These are phyloP conservation scores for Scartelaos histophorus DNA, from an alignment of 2,113 vertebrate genomes.

Conservation along the genomic window DNA sequence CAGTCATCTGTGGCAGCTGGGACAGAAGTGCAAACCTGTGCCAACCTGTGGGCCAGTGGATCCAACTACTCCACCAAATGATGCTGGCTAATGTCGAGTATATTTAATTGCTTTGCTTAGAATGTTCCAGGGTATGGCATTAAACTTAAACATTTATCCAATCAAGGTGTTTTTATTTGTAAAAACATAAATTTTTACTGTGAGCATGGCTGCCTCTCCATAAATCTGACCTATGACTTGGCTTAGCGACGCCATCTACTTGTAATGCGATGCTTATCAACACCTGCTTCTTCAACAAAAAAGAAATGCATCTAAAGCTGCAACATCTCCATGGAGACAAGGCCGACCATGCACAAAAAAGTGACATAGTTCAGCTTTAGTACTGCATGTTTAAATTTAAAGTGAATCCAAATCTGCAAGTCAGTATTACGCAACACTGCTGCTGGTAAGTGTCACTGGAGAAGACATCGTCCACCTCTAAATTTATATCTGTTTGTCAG, in stretches of 20 bases:
- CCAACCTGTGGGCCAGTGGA: too few relatives aligned
- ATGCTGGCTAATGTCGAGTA: too few relatives aligned
- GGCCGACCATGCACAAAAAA: too few relatives aligned
- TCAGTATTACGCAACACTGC: constrained; percentile 28
- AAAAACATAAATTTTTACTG: not conserved
- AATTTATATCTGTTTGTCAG: constrained; percentile 13
- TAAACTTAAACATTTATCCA: not conserved
- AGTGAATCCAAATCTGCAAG: constrained; percentile 9
- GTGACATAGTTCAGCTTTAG: not conserved
- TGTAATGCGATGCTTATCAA: not conserved
- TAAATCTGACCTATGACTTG: not conserved
- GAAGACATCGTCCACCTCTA: constrained; percentile 9
- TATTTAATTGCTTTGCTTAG: not conserved
- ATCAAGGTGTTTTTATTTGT: not conserved
- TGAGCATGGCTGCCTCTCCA: not conserved
- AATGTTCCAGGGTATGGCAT: not conserved
- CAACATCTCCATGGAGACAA: too few relatives aligned
- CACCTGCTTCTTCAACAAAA: too few relatives aligned
- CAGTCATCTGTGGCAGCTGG: too few relatives aligned
- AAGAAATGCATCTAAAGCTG: not conserved
- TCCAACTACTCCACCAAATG: too few relatives aligned
- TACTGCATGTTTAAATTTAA: not conserved
- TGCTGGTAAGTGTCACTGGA: constrained; percentile 28
- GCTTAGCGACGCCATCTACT: not conserved
- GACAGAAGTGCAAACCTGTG: too few relatives aligned